Base-by-base conservation (phyloP, 2,888 invertebrate species). In the Fragum sueziense region DNA sequence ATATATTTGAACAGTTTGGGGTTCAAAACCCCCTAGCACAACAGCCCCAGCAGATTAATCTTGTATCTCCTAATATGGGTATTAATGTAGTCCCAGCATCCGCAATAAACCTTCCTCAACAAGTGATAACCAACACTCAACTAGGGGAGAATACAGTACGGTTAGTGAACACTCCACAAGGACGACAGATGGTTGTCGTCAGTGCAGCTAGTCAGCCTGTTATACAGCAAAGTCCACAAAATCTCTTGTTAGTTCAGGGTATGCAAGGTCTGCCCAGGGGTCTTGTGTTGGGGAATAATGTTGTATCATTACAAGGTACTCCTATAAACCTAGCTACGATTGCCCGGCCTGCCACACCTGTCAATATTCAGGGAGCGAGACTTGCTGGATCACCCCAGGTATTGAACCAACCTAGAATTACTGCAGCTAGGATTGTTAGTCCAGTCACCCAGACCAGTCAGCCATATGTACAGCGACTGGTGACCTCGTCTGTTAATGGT, bases 1-100 rank as follows among this genome's bases (percentile, higher is more conserved):
- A 84, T 51, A 84, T 84, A 57, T 84, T 84, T 82, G 84, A 84
- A 69, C 81, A 84, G 68, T 84, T 84, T 74, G 70, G 73, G 62
- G n/a, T 75, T 22, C 80, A 76, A 29, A 29, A 51, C 11, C 72
- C 72, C 0, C 69, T 52, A 11, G 25, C 68, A 47, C 71, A 65
- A 41, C 52, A 67, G 20, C 69, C 69, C 31, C 67, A 67, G 14
- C 69, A 69, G 20, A 20, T 51, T n/a, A 52, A 52, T n/a, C 25
- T 69, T 22, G 29, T 52, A 31, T 31, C 41, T 59, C 27, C 41
- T 7, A 22, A 33, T 41, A 33, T 65, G 9, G 65, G 65, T 22
- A 41, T 74, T 20, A 74, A 71, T 79, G 74, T 79, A n/a, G 74
- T 71, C n/a, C 74, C 70, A 37, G 22, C 79, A 52, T 67, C 70